Percentiles rank a stretch among this genome's conserved stretches.
Evolutionary conservation across 2,113 vertebrate genomes (phyloP).

Genomic region (Halichoerus grypus): DNA sequence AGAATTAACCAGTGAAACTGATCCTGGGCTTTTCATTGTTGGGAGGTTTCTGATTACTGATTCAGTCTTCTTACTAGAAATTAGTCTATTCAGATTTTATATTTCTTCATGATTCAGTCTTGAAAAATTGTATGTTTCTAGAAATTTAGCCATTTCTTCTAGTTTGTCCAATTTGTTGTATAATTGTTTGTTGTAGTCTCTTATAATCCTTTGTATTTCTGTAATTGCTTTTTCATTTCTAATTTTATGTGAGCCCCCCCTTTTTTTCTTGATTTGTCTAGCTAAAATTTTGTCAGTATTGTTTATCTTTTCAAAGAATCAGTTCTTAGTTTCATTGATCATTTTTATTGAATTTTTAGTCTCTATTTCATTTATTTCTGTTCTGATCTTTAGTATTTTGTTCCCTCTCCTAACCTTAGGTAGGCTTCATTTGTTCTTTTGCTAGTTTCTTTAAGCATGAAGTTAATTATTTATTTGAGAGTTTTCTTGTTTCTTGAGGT

Average conservation of each 20-base stretch:
- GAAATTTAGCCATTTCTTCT: neutral
- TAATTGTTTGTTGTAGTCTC: neutral
- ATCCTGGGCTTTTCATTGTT: neutral
- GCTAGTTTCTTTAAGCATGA: neutral
- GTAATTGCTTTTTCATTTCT: neutral
- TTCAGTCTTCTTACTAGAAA: neutral
- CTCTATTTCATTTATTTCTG: neutral
- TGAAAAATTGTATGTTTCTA: neutral
- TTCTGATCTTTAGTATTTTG: neutral
- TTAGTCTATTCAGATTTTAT: neutral
- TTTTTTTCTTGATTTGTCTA: neutral
- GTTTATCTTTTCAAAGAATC: neutral
- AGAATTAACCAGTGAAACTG: neutral
- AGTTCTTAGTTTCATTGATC: neutral
- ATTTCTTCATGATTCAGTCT: neutral
- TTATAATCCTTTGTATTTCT: neutral
- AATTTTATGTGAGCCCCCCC: neutral
- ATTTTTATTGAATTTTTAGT: neutral
- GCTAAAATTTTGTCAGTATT: neutral
- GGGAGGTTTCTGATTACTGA: neutral
- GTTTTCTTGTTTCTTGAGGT: neutral
- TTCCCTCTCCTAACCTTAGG: neutral
- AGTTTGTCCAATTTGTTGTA: neutral
- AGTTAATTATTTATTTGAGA: neutral
- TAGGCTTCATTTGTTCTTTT: neutral